Evolutionary conservation across 2,113 vertebrate genomes (phyloP), one percentile per base, ranked within the genome.

Genomic region (Osmerus mordax): DNA sequence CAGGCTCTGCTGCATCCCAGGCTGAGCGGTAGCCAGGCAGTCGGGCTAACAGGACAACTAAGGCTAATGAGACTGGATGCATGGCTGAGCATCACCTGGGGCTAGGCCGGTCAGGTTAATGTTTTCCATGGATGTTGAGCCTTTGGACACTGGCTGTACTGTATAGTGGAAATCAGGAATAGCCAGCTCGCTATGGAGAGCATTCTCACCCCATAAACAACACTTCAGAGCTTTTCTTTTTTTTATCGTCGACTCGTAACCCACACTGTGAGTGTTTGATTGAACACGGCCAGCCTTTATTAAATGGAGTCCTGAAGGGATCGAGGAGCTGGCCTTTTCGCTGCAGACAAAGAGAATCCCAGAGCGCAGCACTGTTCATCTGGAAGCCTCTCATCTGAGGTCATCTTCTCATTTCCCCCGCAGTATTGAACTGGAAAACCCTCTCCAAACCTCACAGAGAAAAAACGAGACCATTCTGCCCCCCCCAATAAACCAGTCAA

Each of bases 1-100:
- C 87, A 77, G 28, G 58, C 81, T 55, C 18, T 71, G 74, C 60
- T 78, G 71, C 60, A 16, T 68, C 73, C 36, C 58, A 8, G 51
- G 72, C 60, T 63, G 23, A 12, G n/a, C 3, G 29, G 16, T 12
- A 47, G 13, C 28, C 32, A 65, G 32, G 2, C 63, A 65, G 6
- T 29, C 63, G 4, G 32, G 60, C 28, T 28, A 23, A 28, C 15
- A 28, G 23, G 23, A 5, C 16, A 61, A 62, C 60, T 25, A 62
- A 62, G 9, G 60, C 64, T 82, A 88, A 87, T 80, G 82, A 86
- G 78, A 75, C 29, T 54, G 73, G 71, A 78, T 72, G 77, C 78
- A 81, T 81, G 80, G 75, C 28, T 13, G 32, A 82, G 62, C 78
- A 70, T 83, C 83, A 80, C 76, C 78, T 64, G 68, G 55, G 75